A percentile compares a stretch with the other conserved stretches of the same genome.
Evolutionary conservation across 2,888 invertebrate genomes (phyloP).

Genomic region (Ochropacha duplaris): DNA sequence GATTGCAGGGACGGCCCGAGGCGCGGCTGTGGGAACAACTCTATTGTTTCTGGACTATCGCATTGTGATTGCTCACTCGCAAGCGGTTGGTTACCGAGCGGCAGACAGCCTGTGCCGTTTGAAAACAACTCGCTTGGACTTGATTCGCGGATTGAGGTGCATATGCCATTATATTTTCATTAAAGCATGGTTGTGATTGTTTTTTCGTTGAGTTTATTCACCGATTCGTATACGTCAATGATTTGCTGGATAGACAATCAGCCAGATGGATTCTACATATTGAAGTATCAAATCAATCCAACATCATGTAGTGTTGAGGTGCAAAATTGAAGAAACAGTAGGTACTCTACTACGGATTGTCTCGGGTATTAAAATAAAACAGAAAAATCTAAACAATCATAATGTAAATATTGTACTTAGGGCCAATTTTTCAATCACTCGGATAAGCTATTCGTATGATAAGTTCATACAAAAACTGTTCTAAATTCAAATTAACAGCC

Average conservation of each 20-base stretch:
- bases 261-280: not conserved
- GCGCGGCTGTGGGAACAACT: conserved; percentile 68
- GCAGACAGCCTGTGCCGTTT: conserved; percentile 34
- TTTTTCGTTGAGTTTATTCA: not conserved
- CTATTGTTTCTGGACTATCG: conserved; percentile 58
- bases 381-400: no score
- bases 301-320: not conserved
- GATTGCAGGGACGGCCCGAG: conserved; percentile 39
- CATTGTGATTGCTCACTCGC: conserved; percentile 58
- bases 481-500: no score
- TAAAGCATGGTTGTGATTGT: not conserved
- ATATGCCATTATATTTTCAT: conserved; percentile 40
- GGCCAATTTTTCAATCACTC: no score
- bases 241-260: not conserved
- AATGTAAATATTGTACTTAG: no score
- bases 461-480: no score
- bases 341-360: no score
- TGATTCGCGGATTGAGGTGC: conserved; percentile 39
- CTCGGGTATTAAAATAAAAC: no score
- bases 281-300: not conserved
- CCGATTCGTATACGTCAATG: not conserved
- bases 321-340: no score
- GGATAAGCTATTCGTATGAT: no score
- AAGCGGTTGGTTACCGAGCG: conserved; percentile 15
- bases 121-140: conserved; percentile 35